Evolutionary conservation across 2,113 vertebrate species (phyloP).

Genomic region (Sander vitreus): DNA sequence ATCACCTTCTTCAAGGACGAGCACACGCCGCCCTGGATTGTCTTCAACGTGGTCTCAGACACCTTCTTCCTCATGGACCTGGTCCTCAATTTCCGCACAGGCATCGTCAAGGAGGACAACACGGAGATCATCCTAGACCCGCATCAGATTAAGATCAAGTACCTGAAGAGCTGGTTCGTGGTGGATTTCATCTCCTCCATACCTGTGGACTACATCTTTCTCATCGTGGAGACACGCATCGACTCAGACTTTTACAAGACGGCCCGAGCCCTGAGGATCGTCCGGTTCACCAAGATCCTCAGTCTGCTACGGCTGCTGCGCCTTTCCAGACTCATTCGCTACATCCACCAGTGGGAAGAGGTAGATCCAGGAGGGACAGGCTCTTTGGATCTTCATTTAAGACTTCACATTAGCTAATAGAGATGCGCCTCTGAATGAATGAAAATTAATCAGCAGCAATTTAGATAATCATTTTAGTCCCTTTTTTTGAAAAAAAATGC

Average conservation of each 20-base stretch:
- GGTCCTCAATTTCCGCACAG: constrained; percentile 98
- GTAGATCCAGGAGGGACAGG: constrained; percentile 79
- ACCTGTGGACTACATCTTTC: constrained; percentile 99
- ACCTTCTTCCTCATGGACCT: constrained; percentile 99
- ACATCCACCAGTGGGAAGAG: constrained; percentile 99
- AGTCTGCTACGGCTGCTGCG: constrained; percentile 94
- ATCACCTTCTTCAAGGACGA: constrained; percentile 99
- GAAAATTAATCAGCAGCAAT: not conserved
- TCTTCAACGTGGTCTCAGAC: constrained; percentile 99
- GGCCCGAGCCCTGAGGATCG: constrained; percentile 94
- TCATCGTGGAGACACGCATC: constrained; percentile 98
- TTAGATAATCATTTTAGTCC: not conserved
- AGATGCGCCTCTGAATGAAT: not conserved
- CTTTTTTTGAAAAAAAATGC: not conserved
- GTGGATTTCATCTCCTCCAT: constrained; percentile 99
- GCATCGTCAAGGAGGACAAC: constrained; percentile 99
- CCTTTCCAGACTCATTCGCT: constrained; percentile 96
- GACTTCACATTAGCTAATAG: not conserved
- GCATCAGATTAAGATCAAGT: constrained; percentile 96
- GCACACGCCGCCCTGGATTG: constrained; percentile 98
- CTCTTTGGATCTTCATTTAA: not conserved
- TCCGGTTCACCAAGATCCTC: constrained; percentile 99
- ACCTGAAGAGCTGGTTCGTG: constrained; percentile 98
- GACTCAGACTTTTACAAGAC: constrained; percentile 99
- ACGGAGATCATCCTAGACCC: constrained; percentile 98